A percentile compares a stretch with the other conserved stretches of the same genome.
phyloP scores from a whole-genome alignment of 2,797 vertebrate genomes.

The Sus cebifrons region DNA sequence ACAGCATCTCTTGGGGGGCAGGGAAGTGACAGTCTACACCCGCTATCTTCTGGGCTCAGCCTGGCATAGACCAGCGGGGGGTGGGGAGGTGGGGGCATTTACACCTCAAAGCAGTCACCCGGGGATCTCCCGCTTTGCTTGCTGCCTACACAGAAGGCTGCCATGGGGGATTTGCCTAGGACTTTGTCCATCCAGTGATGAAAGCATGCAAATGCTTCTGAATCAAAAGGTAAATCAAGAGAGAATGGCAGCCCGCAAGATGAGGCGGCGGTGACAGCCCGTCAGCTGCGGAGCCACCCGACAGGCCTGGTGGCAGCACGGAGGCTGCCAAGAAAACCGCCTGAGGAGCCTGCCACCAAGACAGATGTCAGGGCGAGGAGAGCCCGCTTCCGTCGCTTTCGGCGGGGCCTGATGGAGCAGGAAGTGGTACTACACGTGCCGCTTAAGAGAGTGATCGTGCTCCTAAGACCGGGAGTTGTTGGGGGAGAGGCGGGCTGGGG shows the following conservation, averaged over 20 bases:
- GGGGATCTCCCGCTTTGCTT: conserved; percentile 35
- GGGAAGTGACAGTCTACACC: not conserved
- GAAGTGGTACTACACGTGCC: conserved; percentile 50
- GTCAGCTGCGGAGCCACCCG: conserved; percentile 67
- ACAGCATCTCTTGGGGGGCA: not conserved
- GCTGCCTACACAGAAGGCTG: conserved; percentile 38
- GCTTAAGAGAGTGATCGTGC: conserved; percentile 50
- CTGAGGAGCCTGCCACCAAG: conserved; percentile 75
- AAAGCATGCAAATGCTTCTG: conserved; percentile 79
- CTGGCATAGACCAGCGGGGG: not conserved
- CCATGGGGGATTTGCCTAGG: conserved; percentile 50
- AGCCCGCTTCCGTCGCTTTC: conserved; percentile 56
- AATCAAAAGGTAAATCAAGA: conserved; percentile 84
- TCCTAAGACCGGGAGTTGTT: not conserved
- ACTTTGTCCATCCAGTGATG: conserved; percentile 78
- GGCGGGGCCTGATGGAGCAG: conserved; percentile 65
- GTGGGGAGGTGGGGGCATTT: conserved; percentile 18
- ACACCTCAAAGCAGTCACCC: conserved; percentile 66
- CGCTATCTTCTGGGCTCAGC: conserved; percentile 17
- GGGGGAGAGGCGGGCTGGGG: not conserved
- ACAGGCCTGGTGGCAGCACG: conserved; percentile 74
- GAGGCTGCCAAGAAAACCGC: conserved; percentile 78
- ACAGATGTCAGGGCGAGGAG: conserved; percentile 78
- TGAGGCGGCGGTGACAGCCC: conserved; percentile 78
- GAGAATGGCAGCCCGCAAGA: conserved; percentile 80